phyloP scores from a whole-genome alignment of 2,113 vertebrate species.

The Mixornis gularis region DNA sequence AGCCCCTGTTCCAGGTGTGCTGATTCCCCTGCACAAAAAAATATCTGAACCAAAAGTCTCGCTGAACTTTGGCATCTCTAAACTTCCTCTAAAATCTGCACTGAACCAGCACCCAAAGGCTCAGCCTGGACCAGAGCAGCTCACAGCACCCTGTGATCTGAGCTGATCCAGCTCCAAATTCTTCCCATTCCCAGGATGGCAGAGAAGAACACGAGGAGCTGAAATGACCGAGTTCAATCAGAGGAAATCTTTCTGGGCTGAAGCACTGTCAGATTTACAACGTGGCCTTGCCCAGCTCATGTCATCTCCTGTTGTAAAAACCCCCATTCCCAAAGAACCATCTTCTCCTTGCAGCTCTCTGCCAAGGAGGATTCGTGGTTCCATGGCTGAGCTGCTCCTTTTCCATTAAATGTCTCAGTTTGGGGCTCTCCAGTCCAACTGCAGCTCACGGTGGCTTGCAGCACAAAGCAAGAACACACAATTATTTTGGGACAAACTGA shows the following conservation, averaged over 20 bases:
- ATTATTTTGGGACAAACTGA: slow-evolving; percentile 49
- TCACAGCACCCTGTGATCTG: neutral
- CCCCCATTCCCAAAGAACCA: rapidly evolving
- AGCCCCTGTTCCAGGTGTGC: neutral
- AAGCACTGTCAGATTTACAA: neutral
- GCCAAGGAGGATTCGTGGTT: neutral
- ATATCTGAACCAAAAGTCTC: neutral
- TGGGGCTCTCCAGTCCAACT: neutral
- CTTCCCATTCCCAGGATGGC: neutral
- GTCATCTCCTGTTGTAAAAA: neutral
- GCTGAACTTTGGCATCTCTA: neutral
- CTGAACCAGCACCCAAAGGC: neutral
- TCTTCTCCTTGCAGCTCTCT: neutral
- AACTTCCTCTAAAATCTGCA: neutral
- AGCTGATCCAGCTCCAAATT: neutral
- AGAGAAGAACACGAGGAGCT: neutral
- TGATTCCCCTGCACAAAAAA: neutral
- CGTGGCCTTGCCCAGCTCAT: neutral
- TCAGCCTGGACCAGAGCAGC: neutral
- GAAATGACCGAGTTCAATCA: neutral
- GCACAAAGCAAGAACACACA: neutral
- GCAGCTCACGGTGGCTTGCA: neutral
- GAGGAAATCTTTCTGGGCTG: neutral
- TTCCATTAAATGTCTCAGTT: neutral
- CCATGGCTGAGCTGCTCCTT: neutral